Conservation (phyloP, 2,888 invertebrate genomes). For the Cepaea hortensis region DNA sequence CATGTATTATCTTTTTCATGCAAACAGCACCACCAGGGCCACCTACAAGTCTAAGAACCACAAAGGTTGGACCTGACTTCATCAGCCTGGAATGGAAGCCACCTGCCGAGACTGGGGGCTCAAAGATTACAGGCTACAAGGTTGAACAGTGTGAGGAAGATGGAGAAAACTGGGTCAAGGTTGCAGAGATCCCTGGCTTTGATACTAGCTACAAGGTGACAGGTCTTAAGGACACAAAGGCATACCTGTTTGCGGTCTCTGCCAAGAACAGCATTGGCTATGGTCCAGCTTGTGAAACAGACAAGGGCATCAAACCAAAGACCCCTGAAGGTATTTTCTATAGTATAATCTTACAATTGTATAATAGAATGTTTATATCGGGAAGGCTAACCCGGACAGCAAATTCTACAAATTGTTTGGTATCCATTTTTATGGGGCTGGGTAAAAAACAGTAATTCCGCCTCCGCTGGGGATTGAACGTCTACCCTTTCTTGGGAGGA, state of each 20-base stretch:
- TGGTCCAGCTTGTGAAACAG: slow-evolving; percentile 56
- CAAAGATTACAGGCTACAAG: slow-evolving; percentile 64
- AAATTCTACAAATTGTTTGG: too few species aligned
- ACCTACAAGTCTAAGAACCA: slow-evolving; percentile 57
- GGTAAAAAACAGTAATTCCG: too few species aligned
- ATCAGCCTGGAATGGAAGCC: slow-evolving; percentile 62
- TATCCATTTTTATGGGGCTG: too few species aligned
- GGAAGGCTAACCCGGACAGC: too few species aligned
- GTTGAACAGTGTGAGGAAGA: slow-evolving; percentile 56
- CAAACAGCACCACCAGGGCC: slow-evolving; percentile 71
- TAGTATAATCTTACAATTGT: too few species aligned
- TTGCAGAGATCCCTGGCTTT: slow-evolving; percentile 53
- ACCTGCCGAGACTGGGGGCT: slow-evolving; percentile 61
- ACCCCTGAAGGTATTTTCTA: slow-evolving; percentile 52
- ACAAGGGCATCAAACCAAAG: slow-evolving; percentile 55
- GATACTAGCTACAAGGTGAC: slow-evolving; percentile 56
- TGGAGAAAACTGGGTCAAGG: slow-evolving; percentile 57
- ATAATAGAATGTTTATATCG: too few species aligned
- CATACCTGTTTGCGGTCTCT: slow-evolving; percentile 69
- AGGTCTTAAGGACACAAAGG: slow-evolving; percentile 58
- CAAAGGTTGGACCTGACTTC: slow-evolving; percentile 57
- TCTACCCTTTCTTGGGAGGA: too few species aligned
- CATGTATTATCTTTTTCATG: background rate
- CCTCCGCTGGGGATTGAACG: too few species aligned
- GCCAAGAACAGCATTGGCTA: slow-evolving; percentile 67